phyloP scores from a whole-genome alignment of 92 coral and sea anemone genomes.

The Porites cylindrica region DNA sequence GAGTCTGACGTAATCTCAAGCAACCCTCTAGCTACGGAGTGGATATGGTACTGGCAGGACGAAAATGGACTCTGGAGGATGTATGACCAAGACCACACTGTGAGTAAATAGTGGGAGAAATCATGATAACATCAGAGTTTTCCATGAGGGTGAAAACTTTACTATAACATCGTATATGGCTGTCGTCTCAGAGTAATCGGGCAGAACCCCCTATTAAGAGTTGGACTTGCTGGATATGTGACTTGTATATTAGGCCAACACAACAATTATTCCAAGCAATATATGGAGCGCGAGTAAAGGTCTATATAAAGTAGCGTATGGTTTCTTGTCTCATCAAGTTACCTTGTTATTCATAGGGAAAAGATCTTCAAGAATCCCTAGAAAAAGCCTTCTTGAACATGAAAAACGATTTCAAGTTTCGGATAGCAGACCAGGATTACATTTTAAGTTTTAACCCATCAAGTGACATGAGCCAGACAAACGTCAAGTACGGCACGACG shows the following conservation, averaged over 20 bases:
- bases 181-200: too few relatives aligned
- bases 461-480: constrained; percentile 29
- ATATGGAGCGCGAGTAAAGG: too few relatives aligned
- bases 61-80: constrained; percentile 24
- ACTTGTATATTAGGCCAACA: too few relatives aligned
- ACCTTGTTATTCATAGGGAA: neutral
- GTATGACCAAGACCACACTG: constrained; percentile 21
- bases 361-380: constrained; percentile 14
- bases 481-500: constrained; percentile 35
- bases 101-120: neutral
- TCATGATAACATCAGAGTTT: too few relatives aligned
- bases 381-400: constrained; percentile 24
- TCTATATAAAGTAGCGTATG: neutral
- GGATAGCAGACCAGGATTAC: constrained; percentile 32
- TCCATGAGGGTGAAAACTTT: too few relatives aligned
- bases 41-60: constrained; percentile 58
- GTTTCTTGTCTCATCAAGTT: neutral
- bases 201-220: too few relatives aligned
- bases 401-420: neutral
- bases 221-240: too few relatives aligned
- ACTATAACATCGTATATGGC: too few relatives aligned
- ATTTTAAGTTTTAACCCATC: neutral
- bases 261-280: too few relatives aligned
- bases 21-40: constrained; percentile 28
- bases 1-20: constrained; percentile 18